These are phyloP conservation scores for Gymnodraco acuticeps DNA, from an alignment of 2,797 vertebrate genomes.

Conservation along the genomic window DNA sequence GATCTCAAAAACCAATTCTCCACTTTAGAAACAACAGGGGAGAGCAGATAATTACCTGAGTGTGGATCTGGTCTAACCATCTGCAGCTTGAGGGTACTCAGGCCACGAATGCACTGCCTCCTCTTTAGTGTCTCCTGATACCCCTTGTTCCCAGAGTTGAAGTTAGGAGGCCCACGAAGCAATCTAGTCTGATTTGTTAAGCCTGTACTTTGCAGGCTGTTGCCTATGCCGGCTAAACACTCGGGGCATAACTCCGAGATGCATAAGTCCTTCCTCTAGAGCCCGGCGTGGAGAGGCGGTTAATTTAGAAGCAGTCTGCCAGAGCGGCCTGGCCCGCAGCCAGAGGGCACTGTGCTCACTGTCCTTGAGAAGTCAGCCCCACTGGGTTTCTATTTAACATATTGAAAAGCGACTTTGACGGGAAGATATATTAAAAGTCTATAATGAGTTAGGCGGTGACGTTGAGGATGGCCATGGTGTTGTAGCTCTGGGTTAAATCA, in stretches of 20 bases:
- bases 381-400: slow-evolving; percentile 85
- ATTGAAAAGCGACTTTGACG: slow-evolving; percentile 85
- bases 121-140: slow-evolving; percentile 69
- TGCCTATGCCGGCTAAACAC: slow-evolving; percentile 79
- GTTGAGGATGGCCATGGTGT: slow-evolving; percentile 73
- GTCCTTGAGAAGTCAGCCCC: slow-evolving; percentile 86
- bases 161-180: slow-evolving; percentile 76
- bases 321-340: slow-evolving; percentile 85
- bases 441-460: slow-evolving; percentile 79
- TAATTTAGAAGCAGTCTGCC: slow-evolving; percentile 89
- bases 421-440: slow-evolving; percentile 86
- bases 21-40: slow-evolving; percentile 82
- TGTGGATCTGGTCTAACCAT: slow-evolving; percentile 83
- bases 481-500: slow-evolving; percentile 83
- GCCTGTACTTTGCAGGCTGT: slow-evolving; percentile 81
- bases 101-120: slow-evolving; percentile 77
- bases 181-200: slow-evolving; percentile 87
- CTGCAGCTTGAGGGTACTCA: slow-evolving; percentile 83
- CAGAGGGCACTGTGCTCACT: slow-evolving; percentile 86
- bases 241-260: slow-evolving; percentile 77
- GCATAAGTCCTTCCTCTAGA: slow-evolving; percentile 82
- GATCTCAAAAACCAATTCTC: slow-evolving; percentile 82
- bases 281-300: slow-evolving; percentile 77
- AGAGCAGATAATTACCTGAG: slow-evolving; percentile 87
- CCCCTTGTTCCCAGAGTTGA: slow-evolving; percentile 71